These are phyloP conservation scores for Cydia amplana DNA, from an alignment of 1,140 invertebrate species.

Conservation along the genomic window DNA sequence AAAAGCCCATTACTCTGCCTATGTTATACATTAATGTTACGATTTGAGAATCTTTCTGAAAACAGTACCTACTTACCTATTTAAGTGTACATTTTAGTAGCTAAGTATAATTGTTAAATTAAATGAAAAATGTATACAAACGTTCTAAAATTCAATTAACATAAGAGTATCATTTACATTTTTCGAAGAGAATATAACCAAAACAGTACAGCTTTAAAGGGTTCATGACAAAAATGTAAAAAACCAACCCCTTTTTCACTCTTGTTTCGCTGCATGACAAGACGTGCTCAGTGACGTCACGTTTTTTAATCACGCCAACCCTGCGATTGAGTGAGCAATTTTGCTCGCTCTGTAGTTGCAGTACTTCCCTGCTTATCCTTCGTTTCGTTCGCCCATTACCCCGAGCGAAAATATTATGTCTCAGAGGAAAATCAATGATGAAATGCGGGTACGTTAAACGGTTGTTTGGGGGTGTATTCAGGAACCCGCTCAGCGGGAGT, in stretches of 20 bases:
- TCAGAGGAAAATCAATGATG: slow-evolving; percentile 16
- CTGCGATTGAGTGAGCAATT: slow-evolving; percentile 13
- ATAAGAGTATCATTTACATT: background rate
- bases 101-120: no score
- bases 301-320: slow-evolving; percentile 16
- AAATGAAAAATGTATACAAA: no score
- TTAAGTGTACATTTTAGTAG: no score
- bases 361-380: slow-evolving; percentile 12
- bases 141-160: no score
- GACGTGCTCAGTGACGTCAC: slow-evolving; percentile 12
- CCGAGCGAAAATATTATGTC: slow-evolving; percentile 15
- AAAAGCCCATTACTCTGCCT: no score
- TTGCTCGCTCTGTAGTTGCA: slow-evolving; percentile 1
- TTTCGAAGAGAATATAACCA: background rate
- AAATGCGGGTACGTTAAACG: slow-evolving; percentile 20
- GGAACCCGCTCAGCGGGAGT: background rate
- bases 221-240: background rate
- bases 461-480: slow-evolving; percentile 10
- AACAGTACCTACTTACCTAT: no score
- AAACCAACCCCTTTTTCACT: slow-evolving; percentile 1
- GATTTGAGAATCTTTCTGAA: no score
- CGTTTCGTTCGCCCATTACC: slow-evolving; percentile 8
- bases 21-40: no score
- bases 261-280: slow-evolving; percentile 1
- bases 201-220: background rate